Evolutionary conservation across 2,797 vertebrate species (phyloP).

Genomic region (Danio tinwini): DNA sequence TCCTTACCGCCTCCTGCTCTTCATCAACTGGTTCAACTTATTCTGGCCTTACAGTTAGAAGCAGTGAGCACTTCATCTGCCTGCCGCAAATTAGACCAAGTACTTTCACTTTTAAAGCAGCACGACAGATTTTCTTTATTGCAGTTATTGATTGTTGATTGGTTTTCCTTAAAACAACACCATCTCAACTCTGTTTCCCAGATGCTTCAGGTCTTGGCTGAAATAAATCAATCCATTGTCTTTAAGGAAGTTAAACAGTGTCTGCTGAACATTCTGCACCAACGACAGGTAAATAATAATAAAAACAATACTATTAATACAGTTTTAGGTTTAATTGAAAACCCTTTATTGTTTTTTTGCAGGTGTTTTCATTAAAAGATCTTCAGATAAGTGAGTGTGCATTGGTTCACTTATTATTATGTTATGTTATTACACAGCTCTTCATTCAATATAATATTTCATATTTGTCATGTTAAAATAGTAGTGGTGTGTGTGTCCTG

Average conservation of each 20-base stretch:
- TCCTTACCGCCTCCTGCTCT: conserved; percentile 61
- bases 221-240: conserved; percentile 71
- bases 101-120: conserved; percentile 51
- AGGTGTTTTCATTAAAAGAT: conserved; percentile 73
- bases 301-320: background rate
- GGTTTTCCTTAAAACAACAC: background rate
- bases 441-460: no score
- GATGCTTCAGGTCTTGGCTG: conserved; percentile 78
- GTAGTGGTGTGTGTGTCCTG: background rate
- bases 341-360: conserved; percentile 43
- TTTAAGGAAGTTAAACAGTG: conserved; percentile 68
- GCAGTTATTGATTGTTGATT: background rate
- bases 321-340: background rate
- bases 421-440: background rate
- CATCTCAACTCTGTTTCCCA: conserved; percentile 53
- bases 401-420: background rate
- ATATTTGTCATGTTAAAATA: background rate
- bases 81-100: conserved; percentile 88
- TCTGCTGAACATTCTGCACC: conserved; percentile 64
- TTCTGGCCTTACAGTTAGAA: conserved; percentile 82
- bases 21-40: conserved; percentile 75
- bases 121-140: background rate
- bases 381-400: conserved; percentile 82
- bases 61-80: conserved; percentile 77
- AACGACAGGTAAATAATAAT: conserved; percentile 63